Percentiles rank a stretch among this genome's conserved stretches.
These are phyloP conservation scores for Baronia brevicornis DNA, from an alignment of 2,888 invertebrate species.

Conservation along the genomic window DNA sequence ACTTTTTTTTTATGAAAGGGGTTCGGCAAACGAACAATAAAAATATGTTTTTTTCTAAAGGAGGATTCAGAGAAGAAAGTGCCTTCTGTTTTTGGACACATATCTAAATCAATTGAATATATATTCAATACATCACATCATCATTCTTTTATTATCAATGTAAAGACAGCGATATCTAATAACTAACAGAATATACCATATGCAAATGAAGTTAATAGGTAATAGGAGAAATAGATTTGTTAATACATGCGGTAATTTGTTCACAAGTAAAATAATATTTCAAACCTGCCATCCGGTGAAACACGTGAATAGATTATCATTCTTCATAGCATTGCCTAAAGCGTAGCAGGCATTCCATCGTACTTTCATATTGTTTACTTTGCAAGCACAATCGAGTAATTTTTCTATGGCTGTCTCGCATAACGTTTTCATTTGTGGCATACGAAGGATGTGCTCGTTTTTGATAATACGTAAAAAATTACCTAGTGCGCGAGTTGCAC, in stretches of 20 bases:
- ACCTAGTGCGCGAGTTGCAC: slow-evolving; percentile 87
- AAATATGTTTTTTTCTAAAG: too few species aligned
- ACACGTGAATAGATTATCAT: slow-evolving; percentile 63
- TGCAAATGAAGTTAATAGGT: too few species aligned
- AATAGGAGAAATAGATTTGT: background rate
- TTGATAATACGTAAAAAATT: slow-evolving; percentile 82
- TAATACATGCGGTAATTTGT: background rate
- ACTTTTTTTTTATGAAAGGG: too few species aligned
- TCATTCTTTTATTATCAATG: too few species aligned
- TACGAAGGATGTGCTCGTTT: slow-evolving; percentile 56
- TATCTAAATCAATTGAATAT: too few species aligned
- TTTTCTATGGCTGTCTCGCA: slow-evolving; percentile 78
- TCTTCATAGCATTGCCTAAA: slow-evolving; percentile 85
- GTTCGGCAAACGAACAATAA: too few species aligned
- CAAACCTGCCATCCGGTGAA: slow-evolving; percentile 73
- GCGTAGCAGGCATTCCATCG: slow-evolving; percentile 96
- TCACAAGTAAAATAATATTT: slow-evolving; percentile 13
- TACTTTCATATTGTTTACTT: slow-evolving; percentile 88
- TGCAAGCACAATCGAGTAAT: slow-evolving; percentile 81
- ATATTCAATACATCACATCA: too few species aligned
- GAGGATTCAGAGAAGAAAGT: too few species aligned
- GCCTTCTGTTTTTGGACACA: too few species aligned
- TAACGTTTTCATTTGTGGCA: slow-evolving; percentile 66
- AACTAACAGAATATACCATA: too few species aligned
- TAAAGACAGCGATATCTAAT: too few species aligned